Evolutionary conservation across 2,888 invertebrate genomes (phyloP).

Genomic region (Mellilla xanthometata): DNA sequence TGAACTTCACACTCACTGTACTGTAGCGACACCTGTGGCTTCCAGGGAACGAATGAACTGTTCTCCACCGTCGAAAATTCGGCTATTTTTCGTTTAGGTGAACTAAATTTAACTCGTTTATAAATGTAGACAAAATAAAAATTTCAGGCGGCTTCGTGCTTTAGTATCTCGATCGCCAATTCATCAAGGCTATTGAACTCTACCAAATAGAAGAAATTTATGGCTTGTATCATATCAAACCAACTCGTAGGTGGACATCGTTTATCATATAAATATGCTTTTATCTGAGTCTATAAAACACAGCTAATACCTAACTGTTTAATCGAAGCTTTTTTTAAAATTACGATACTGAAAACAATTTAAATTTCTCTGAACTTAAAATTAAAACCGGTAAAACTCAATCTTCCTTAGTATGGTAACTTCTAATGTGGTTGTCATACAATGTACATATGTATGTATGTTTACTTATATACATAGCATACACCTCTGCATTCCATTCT

Average conservation of each 20-base stretch:
- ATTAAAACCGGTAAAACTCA: no score
- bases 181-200: constrained; percentile 39
- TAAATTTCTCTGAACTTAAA: no score
- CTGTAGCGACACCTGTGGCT: constrained; percentile 50
- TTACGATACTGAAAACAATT: no score
- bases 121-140: constrained; percentile 47
- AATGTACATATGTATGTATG: no score
- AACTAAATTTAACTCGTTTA: constrained; percentile 60
- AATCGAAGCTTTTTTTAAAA: no score
- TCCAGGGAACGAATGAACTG: constrained; percentile 59
- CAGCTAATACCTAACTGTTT: no score
- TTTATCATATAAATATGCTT: not conserved
- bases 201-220: not conserved
- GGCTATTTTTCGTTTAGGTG: constrained; percentile 64
- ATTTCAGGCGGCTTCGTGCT: not conserved
- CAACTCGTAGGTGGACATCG: not conserved
- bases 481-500: no score
- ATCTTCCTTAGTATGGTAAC: no score
- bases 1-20: constrained; percentile 64
- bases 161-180: constrained; percentile 14
- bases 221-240: no score
- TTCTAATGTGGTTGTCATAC: no score
- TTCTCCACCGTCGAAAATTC: constrained; percentile 47
- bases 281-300: no score
- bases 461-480: no score